Percentiles rank a stretch among this genome's conserved stretches.
These are phyloP conservation scores for Atrichornis clamosus DNA, from an alignment of 2,113 vertebrate species.

Conservation along the genomic window DNA sequence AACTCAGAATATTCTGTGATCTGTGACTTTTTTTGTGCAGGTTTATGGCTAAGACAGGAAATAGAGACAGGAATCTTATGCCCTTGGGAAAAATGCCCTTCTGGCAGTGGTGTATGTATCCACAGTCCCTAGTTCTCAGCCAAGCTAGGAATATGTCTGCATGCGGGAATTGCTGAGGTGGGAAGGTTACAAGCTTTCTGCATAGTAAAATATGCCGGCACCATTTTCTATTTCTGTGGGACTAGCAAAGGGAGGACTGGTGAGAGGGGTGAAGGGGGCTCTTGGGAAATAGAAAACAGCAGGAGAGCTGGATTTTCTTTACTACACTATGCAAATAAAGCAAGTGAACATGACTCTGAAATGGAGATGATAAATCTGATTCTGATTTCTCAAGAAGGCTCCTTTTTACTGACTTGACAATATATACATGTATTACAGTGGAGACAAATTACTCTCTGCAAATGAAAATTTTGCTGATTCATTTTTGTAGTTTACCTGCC, in stretches of 20 bases:
- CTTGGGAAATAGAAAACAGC: constrained; percentile 34
- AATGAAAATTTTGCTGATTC: background rate
- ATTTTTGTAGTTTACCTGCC: background rate
- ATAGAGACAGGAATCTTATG: background rate
- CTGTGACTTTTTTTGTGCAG: background rate
- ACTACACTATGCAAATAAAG: background rate
- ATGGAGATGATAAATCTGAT: constrained; percentile 17
- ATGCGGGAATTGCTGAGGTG: background rate
- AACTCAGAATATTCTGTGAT: background rate
- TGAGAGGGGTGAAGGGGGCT: background rate
- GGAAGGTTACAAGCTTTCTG: background rate
- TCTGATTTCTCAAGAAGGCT: background rate
- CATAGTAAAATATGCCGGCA: background rate
- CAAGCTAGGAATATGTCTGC: background rate
- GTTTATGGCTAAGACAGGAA: background rate
- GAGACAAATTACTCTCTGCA: background rate
- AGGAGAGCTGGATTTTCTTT: constrained; percentile 29
- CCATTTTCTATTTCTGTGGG: background rate
- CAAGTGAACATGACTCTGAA: background rate
- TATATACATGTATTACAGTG: background rate
- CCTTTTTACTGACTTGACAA: background rate
- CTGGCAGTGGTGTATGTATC: background rate
- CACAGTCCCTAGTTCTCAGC: background rate
- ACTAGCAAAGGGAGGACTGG: background rate
- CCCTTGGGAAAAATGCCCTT: background rate